A percentile compares a stretch with the other conserved stretches of the same genome.
Evolutionary conservation across 2,113 vertebrate genomes (phyloP).

Genomic region (Phalacrocorax brasilianus): DNA sequence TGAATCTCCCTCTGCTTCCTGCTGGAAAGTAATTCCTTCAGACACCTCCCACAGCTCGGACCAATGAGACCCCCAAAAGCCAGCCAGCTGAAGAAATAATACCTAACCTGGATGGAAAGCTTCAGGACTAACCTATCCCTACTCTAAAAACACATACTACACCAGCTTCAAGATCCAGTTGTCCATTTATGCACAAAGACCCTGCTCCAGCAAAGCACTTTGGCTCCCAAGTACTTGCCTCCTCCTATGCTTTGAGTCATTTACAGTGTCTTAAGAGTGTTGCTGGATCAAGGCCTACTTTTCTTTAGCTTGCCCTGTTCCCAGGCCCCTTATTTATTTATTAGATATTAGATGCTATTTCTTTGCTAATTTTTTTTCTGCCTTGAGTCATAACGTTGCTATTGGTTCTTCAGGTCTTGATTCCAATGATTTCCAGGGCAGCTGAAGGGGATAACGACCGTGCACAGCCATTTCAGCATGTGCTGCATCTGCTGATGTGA

Average conservation of each 20-base stretch:
- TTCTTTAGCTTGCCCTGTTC: neutral
- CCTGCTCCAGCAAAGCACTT: neutral
- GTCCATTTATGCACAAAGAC: neutral
- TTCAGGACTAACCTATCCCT: neutral
- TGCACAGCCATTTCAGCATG: neutral
- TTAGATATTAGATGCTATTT: neutral
- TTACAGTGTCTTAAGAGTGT: neutral
- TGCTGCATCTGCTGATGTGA: neutral
- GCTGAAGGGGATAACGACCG: too few species aligned
- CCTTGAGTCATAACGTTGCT: neutral
- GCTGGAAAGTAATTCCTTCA: neutral
- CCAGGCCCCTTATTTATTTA: neutral
- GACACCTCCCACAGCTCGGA: neutral
- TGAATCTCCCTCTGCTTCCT: neutral
- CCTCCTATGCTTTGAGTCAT: neutral
- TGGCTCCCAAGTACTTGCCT: neutral
- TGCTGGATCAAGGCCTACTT: neutral
- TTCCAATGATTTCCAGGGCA: neutral
- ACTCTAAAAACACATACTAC: neutral
- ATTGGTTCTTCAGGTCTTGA: neutral
- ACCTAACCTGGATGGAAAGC: neutral
- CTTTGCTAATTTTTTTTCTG: neutral
- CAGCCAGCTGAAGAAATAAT: neutral
- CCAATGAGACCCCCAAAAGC: neutral
- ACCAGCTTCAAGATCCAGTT: neutral